Conservation (phyloP, 2,113 vertebrate species). For the Chaetops frenatus region DNA sequence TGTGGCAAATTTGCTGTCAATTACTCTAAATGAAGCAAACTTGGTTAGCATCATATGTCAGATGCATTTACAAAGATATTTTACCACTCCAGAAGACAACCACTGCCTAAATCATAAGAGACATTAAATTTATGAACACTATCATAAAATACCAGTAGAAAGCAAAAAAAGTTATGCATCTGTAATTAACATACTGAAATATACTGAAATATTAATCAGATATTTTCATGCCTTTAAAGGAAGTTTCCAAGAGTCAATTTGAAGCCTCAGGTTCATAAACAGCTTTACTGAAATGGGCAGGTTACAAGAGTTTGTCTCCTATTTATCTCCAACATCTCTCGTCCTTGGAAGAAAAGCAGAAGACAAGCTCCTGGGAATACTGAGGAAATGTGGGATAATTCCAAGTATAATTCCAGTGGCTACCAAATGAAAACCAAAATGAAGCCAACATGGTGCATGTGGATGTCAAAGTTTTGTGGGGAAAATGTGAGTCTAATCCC, state of each 20-base stretch:
- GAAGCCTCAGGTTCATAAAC: background rate
- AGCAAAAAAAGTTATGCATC: background rate
- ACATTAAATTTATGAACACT: background rate
- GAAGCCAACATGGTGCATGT: background rate
- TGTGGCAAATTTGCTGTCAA: background rate
- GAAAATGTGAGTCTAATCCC: background rate
- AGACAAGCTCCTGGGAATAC: background rate
- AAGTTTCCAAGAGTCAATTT: background rate
- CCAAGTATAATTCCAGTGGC: background rate
- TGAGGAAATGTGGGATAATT: background rate
- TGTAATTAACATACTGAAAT: background rate
- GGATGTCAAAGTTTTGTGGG: background rate
- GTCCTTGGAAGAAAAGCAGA: background rate
- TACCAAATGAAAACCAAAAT: background rate
- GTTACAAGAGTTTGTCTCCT: background rate
- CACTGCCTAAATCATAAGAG: background rate
- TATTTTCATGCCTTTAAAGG: background rate
- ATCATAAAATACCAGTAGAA: background rate
- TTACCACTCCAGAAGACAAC: background rate
- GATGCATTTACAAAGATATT: background rate
- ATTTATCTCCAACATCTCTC: rapidly evolving
- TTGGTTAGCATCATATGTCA: background rate
- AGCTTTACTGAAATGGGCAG: background rate
- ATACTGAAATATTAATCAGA: background rate
- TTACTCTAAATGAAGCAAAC: background rate